A percentile compares a stretch with the other conserved stretches of the same genome.
Conservation (phyloP, 2,888 invertebrate genomes). For the Leptinotarsa haldemani region DNA sequence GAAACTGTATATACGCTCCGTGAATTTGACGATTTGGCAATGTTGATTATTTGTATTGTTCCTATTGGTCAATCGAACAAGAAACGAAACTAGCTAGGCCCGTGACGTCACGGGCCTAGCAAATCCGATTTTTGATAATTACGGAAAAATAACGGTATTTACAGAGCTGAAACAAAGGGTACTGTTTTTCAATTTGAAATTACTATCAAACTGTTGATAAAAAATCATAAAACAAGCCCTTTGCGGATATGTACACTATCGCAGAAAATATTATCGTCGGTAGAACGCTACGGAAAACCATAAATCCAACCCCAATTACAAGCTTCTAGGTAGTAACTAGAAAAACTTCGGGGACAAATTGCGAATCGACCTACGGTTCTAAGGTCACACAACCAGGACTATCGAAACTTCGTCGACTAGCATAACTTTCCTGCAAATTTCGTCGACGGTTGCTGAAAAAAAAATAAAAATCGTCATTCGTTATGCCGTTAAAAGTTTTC, state of each 20-base stretch:
- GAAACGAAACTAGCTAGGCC: no score
- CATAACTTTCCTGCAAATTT: constrained; percentile 11
- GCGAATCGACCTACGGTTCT: neutral
- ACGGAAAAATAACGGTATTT: no score
- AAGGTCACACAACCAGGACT: neutral
- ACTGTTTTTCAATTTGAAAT: no score
- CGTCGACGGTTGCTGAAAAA: constrained; percentile 8
- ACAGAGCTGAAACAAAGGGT: no score
- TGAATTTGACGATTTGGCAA: no score
- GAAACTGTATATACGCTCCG: no score
- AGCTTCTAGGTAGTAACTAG: neutral
- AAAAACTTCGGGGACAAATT: constrained; percentile 12
- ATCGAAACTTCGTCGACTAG: constrained; percentile 9
- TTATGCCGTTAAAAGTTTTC: constrained; percentile 21
- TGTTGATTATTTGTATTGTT: no score
- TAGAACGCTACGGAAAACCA: neutral
- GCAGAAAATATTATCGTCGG: neutral
- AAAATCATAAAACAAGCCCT: no score
- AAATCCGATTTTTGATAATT: no score
- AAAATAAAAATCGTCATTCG: constrained; percentile 17
- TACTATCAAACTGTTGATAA: no score
- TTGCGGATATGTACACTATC: neutral
- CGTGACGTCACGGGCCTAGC: no score
- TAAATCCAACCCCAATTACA: neutral
- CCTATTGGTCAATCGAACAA: no score